These are phyloP conservation scores for Drosophila simulans DNA, from an alignment of 1,140 invertebrate species.

Conservation along the genomic window DNA sequence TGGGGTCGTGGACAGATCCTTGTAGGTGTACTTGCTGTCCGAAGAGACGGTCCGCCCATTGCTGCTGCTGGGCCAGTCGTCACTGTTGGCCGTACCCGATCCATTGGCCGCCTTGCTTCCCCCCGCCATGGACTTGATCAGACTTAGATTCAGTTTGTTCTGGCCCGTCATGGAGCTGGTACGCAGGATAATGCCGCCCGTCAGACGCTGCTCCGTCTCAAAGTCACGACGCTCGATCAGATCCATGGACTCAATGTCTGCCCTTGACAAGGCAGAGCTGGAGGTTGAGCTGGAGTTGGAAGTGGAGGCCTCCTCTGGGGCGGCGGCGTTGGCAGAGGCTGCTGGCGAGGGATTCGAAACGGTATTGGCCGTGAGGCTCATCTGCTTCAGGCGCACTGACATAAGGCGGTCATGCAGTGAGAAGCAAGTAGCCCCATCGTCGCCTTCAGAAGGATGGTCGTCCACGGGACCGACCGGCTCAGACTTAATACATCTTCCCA, in stretches of 20 bases:
- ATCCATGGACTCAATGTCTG: constrained; percentile 82
- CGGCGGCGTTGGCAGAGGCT: constrained; percentile 5
- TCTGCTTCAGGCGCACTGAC: constrained; percentile 79
- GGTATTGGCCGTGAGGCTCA: constrained; percentile 69
- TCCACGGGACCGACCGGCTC: constrained; percentile 19
- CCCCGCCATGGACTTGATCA: constrained; percentile 66
- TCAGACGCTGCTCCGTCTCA: constrained; percentile 77
- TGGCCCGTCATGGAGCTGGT: constrained; percentile 66
- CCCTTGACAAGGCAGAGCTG: constrained; percentile 31
- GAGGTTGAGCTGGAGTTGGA: constrained; percentile 34
- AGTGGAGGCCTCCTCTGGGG: constrained; percentile 32
- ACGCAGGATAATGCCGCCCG: constrained; percentile 76
- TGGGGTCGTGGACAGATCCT: constrained; percentile 76
- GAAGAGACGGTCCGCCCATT: constrained; percentile 75
- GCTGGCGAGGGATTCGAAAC: constrained; percentile 24
- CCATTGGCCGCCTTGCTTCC: not conserved
- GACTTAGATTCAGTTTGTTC: constrained; percentile 79
- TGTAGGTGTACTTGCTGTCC: constrained; percentile 82
- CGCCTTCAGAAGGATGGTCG: constrained; percentile 8
- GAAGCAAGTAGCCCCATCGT: constrained; percentile 39
- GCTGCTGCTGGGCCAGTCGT: constrained; percentile 78
- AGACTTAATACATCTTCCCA: constrained; percentile 41
- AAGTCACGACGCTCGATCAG: constrained; percentile 81
- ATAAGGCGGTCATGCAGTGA: constrained; percentile 69
- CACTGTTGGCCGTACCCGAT: constrained; percentile 32